Conservation (phyloP, 2,888 invertebrate species). For the Ernsta delagoae region DNA sequence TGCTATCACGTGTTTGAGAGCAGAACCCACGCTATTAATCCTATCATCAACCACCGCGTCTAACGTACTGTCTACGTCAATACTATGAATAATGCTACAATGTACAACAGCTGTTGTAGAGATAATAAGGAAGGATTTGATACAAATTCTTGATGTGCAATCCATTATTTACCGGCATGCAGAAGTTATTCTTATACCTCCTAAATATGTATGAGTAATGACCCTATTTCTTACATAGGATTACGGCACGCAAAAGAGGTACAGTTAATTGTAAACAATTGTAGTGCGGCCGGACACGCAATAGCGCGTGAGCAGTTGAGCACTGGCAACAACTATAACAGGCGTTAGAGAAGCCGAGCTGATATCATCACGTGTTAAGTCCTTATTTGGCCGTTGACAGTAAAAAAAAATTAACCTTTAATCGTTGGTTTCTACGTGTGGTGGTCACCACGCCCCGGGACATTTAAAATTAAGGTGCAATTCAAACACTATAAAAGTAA, state of each 20-base stretch:
- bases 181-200: constrained; percentile 17
- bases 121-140: constrained; percentile 18
- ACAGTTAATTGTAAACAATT: constrained; percentile 80
- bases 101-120: constrained; percentile 25
- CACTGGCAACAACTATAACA: constrained; percentile 56
- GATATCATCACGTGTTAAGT: not conserved
- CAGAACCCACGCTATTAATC: constrained; percentile 60
- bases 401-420: not conserved
- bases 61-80: constrained; percentile 62
- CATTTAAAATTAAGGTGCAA: not conserved
- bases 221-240: constrained; percentile 74
- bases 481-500: no score
- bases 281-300: constrained; percentile 78
- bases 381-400: constrained; percentile 18
- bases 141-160: not conserved
- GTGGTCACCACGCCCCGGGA: not conserved
- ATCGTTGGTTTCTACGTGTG: not conserved
- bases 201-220: constrained; percentile 45
- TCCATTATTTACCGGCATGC: not conserved
- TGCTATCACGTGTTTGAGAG: constrained; percentile 57
- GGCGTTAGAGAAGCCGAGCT: constrained; percentile 3
- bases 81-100: constrained; percentile 52
- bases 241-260: constrained; percentile 79
- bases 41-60: constrained; percentile 55
- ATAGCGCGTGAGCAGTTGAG: constrained; percentile 56